Evolutionary conservation across 2,888 invertebrate genomes (phyloP).

Genomic region (Pyrochroa serraticornis): DNA sequence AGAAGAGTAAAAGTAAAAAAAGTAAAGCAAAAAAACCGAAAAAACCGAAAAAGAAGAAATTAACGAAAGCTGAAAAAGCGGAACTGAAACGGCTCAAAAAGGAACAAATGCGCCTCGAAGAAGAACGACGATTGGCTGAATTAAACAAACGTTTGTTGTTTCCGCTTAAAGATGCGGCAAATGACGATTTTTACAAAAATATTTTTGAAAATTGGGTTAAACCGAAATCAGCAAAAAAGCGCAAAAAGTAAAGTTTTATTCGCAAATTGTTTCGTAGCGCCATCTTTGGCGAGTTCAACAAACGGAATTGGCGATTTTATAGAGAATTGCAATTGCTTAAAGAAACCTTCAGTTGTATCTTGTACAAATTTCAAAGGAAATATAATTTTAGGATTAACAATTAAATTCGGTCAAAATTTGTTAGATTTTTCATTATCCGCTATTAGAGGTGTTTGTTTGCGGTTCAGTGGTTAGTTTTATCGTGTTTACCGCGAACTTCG

Average conservation of each 20-base stretch:
- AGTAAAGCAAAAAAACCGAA: slow-evolving; percentile 28
- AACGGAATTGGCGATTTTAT: too few species aligned
- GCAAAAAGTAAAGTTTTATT: slow-evolving; percentile 15
- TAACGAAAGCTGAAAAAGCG: slow-evolving; percentile 45
- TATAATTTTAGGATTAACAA: neutral
- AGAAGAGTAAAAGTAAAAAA: slow-evolving; percentile 27
- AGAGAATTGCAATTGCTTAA: too few species aligned
- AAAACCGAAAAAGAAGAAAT: slow-evolving; percentile 34
- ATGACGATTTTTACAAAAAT: slow-evolving; percentile 48
- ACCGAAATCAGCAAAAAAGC: slow-evolving; percentile 26
- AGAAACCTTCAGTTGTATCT: too few species aligned
- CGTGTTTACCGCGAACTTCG: too few species aligned
- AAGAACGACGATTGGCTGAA: slow-evolving; percentile 39
- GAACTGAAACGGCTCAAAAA: slow-evolving; percentile 42
- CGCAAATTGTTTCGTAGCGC: neutral
- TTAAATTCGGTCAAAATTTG: too few species aligned
- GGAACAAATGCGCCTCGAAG: slow-evolving; percentile 44
- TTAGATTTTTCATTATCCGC: too few species aligned
- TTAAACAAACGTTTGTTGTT: slow-evolving; percentile 52
- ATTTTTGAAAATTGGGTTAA: slow-evolving; percentile 52
- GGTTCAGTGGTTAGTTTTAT: too few species aligned
- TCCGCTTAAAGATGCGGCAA: slow-evolving; percentile 52
- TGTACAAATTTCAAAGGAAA: too few species aligned
- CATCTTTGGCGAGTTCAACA: neutral
- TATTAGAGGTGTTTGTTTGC: too few species aligned